These are phyloP conservation scores for Xanthia togata DNA, from an alignment of 2,888 invertebrate species.

Conservation along the genomic window DNA sequence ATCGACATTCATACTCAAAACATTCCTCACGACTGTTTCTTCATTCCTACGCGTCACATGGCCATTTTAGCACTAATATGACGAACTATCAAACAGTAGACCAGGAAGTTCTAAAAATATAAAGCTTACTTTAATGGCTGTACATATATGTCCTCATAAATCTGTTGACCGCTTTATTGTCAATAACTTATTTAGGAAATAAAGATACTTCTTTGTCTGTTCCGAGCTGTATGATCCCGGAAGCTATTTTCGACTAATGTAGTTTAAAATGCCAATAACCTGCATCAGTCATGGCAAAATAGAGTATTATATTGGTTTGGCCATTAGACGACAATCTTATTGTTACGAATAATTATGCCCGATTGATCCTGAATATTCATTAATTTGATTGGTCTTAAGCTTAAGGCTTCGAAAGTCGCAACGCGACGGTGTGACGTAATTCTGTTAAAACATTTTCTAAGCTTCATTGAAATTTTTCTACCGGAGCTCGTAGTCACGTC, in stretches of 20 bases:
- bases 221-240: conserved; percentile 19
- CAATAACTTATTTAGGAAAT: conserved; percentile 34
- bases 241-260: conserved; percentile 2
- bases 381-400: not conserved
- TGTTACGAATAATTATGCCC: not conserved
- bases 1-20: too few species aligned
- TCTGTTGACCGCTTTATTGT: conserved; percentile 11
- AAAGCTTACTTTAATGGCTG: not conserved
- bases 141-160: conserved; percentile 8
- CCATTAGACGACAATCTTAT: not conserved
- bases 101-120: conserved; percentile 15
- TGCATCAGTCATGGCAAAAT: not conserved
- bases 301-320: not conserved
- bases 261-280: conserved; percentile 39
- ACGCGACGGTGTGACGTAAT: too few species aligned
- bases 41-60: too few species aligned
- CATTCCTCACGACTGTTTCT: too few species aligned
- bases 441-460: too few species aligned
- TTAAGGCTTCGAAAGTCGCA: too few species aligned
- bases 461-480: too few species aligned
- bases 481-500: too few species aligned
- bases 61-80: not conserved
- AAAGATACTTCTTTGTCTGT: conserved; percentile 4
- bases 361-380: not conserved
- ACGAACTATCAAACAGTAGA: not conserved